Evolutionary conservation across 2,797 vertebrate species (phyloP), one percentile per base, ranked within the genome.

Genomic region (Coreius guichenoti): DNA sequence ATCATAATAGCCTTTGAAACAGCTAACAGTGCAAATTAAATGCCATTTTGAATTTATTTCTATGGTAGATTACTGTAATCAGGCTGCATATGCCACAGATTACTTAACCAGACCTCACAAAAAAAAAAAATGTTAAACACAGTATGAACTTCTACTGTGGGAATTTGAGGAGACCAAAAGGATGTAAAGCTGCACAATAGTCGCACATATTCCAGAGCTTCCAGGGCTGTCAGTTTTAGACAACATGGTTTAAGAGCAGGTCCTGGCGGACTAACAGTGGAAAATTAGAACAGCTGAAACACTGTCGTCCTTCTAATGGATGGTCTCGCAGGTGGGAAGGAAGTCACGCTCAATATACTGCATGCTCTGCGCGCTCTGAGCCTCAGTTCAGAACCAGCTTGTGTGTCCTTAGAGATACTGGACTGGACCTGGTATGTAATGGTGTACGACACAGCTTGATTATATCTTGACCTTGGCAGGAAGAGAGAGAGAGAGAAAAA

Each of bases 271-370:
- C 63, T 33, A 2, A 43, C 39, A 49, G 65, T 86, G 85, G 54
- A 88, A 88, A 79, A 88, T 73, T 29, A 56, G 45, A 74, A 80
- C 49, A 75, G 73, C 81, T 86, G 86, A 82, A 83, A 33, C 45
- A 68, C 31, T 63, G 84, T 80, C 61, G 21, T 80, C 47, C 58
- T 72, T 54, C 70, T 86, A 58, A 85, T 67, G 65, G 75, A 83
- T 83, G 58, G 80, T 31, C 49, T 86, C 39, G 23, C 31, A 11
- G 77, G 47, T 49, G 72, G 87, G 58, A 86, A 83, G 80, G 80
- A 89, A 75, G 67, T 80, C 72, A 86, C 74, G 65, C 75, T 87
- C 63, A 16, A 39, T 85, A 80, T 85, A 56, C 54, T 65, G 43
- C 49, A 65, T 77, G 51, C 58, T 81, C n/a, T 1, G 21, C 29